A percentile compares a stretch with the other conserved stretches of the same genome.
phyloP scores from a whole-genome alignment of 2,888 invertebrate genomes.

The Ichneumoninae sp. region DNA sequence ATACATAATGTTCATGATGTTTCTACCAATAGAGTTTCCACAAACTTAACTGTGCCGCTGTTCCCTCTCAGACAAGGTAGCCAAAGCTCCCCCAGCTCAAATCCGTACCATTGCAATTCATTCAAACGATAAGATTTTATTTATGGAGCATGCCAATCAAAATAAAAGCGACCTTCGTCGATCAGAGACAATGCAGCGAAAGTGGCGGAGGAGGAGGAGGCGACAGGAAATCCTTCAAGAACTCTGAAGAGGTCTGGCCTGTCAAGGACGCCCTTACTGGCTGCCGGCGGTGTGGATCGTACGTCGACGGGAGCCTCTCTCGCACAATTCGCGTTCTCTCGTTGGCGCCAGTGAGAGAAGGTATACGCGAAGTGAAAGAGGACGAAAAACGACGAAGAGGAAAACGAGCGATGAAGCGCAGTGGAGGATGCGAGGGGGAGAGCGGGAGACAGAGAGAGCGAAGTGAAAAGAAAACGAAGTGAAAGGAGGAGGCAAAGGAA shows the following conservation, averaged over 20 bases:
- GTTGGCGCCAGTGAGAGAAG: conserved; percentile 62
- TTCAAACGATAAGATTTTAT: not conserved
- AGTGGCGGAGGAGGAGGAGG: conserved; percentile 36
- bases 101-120: not conserved
- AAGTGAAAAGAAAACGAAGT: conserved; percentile 38
- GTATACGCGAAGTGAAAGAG: conserved; percentile 61
- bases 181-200: conserved; percentile 67
- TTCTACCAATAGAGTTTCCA: not conserved
- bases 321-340: conserved; percentile 42
- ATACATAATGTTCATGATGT: not conserved
- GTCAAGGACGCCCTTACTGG: conserved; percentile 63
- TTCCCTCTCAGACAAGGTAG: not conserved
- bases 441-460: not conserved
- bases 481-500: conserved; percentile 67
- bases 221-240: conserved; percentile 62
- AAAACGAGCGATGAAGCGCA: conserved; percentile 39
- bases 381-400: conserved; percentile 47
- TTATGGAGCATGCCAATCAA: not conserved
- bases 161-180: conserved; percentile 66
- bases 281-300: conserved; percentile 46
- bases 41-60: not conserved
- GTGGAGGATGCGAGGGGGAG: conserved; percentile 35
- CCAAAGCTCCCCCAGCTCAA: not conserved
- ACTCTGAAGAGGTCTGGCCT: conserved; percentile 63
- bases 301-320: conserved; percentile 62